phyloP scores from a whole-genome alignment of 1,140 invertebrate genomes.

The Microplitis mediator region DNA sequence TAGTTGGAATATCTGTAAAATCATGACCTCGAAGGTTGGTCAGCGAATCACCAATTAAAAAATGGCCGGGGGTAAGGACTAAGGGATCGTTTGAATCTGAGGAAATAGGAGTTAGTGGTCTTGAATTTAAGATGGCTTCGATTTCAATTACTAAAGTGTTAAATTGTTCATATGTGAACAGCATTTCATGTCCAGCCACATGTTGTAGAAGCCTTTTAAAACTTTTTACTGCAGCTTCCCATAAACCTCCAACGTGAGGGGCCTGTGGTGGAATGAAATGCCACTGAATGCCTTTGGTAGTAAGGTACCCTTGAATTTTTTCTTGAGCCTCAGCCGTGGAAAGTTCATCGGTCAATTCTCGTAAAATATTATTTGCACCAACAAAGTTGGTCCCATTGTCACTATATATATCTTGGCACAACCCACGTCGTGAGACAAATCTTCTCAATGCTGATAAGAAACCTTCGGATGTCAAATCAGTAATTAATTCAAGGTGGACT shows the following conservation, averaged over 20 bases:
- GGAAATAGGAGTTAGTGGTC: not conserved
- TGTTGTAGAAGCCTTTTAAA: not conserved
- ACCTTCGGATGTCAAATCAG: slow-evolving; percentile 11
- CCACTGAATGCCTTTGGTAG: slow-evolving; percentile 35
- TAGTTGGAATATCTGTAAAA: not conserved
- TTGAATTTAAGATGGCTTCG: not conserved
- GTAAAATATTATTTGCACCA: slow-evolving; percentile 21
- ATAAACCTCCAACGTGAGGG: slow-evolving; percentile 48
- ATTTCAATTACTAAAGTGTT: not conserved
- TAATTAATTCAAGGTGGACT: slow-evolving; percentile 22
- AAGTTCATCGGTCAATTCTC: not conserved
- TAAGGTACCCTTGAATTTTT: not conserved
- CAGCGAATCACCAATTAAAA: slow-evolving; percentile 5
- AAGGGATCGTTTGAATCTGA: not conserved
- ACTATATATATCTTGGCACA: slow-evolving; percentile 13
- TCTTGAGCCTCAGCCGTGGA: not conserved
- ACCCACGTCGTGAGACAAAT: slow-evolving; percentile 18
- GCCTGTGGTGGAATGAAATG: slow-evolving; percentile 45
- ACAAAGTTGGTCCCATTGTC: slow-evolving; percentile 28
- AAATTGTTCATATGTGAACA: slow-evolving; percentile 13
- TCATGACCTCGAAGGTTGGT: not conserved
- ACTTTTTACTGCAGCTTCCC: slow-evolving; percentile 36
- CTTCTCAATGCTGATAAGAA: slow-evolving; percentile 17
- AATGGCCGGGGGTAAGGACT: not conserved
- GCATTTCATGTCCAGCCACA: not conserved